phyloP scores from a whole-genome alignment of 2,888 invertebrate genomes.

The Diarsia mendica region DNA sequence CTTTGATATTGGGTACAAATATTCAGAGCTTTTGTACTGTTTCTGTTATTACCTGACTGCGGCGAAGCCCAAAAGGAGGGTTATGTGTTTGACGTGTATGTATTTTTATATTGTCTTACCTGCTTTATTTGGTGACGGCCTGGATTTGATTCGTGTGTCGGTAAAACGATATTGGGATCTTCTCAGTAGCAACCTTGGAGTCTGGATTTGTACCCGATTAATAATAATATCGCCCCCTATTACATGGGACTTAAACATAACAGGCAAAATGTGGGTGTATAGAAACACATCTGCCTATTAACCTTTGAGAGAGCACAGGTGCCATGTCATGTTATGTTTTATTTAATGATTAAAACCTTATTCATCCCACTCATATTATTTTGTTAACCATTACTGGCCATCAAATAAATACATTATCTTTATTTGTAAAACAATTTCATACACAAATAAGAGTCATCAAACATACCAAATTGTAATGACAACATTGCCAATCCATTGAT shows the following conservation, averaged over 20 bases:
- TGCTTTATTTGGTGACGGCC: not conserved
- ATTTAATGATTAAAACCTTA: not conserved
- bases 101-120: not conserved
- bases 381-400: not conserved
- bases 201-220: no score
- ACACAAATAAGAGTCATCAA: not conserved
- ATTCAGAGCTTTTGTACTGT: not conserved
- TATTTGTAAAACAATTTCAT: not conserved
- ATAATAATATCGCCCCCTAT: no score
- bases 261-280: no score
- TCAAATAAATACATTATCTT: not conserved
- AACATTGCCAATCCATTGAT: conserved; percentile 12
- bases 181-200: no score
- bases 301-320: not conserved
- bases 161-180: no score
- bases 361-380: not conserved
- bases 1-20: not conserved
- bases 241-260: no score
- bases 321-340: not conserved
- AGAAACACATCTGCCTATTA: not conserved
- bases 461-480: conserved; percentile 9
- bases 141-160: no score
- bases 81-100: no score
- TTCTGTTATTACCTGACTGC: no score
- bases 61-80: no score